Percentiles rank a stretch among this genome's conserved stretches.
Evolutionary conservation across 2,888 invertebrate genomes (phyloP).

Genomic region (Oscheius sp.): DNA sequence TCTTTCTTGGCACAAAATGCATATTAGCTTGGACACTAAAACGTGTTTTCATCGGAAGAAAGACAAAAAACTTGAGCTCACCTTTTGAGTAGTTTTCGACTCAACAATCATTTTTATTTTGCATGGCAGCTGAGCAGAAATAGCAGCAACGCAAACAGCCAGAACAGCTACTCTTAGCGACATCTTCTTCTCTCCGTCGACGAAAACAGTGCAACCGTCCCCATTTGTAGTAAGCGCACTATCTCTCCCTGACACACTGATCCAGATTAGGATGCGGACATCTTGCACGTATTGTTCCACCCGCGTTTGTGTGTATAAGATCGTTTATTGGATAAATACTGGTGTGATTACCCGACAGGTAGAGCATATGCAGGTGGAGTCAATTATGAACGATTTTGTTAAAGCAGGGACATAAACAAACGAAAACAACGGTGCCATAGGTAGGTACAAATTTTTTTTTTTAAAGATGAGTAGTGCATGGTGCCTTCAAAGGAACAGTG

Average conservation of each 20-base stretch:
- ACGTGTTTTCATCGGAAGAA: background rate
- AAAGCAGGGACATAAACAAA: background rate
- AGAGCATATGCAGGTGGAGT: too few species aligned
- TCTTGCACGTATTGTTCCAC: constrained; percentile 14
- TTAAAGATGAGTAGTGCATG: constrained; percentile 20
- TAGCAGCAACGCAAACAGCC: constrained; percentile 12
- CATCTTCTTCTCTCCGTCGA: background rate
- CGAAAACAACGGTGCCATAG: too few species aligned
- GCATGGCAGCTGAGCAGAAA: constrained; percentile 26
- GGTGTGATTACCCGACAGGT: background rate
- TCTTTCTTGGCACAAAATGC: too few species aligned
- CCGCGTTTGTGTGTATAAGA: background rate
- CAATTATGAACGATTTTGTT: too few species aligned
- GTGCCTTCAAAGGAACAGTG: constrained; percentile 7
- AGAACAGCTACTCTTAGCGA: background rate
- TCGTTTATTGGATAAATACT: background rate
- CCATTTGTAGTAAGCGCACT: constrained; percentile 19
- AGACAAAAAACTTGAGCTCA: background rate
- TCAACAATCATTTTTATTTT: constrained; percentile 26
- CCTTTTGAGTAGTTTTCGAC: constrained; percentile 18
- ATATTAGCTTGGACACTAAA: too few species aligned
- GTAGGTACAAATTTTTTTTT: too few species aligned
- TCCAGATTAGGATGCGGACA: constrained; percentile 25
- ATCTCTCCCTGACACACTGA: constrained; percentile 30
- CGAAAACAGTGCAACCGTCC: background rate